Percentiles rank a stretch among this genome's conserved stretches.
phyloP scores from a whole-genome alignment of 2,888 invertebrate species.

The Meghimatium bilineatum region DNA sequence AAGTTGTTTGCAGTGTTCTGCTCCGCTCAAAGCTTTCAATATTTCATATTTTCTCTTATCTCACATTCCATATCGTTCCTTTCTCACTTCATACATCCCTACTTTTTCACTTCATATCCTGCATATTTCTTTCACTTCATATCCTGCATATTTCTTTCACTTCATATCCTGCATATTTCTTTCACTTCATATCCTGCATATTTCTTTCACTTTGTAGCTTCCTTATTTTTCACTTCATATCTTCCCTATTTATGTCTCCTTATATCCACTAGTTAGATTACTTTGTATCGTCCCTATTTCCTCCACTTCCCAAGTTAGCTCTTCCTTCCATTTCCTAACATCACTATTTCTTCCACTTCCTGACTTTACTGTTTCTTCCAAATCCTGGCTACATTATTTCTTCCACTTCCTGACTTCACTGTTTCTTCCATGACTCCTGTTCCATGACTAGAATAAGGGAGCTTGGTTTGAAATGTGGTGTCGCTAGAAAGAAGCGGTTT shows the following conservation, averaged over 20 bases:
- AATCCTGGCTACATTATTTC: no score
- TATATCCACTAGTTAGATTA: background rate
- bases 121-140: background rate
- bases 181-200: background rate
- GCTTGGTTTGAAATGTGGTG: no score
- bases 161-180: background rate
- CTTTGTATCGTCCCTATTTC: background rate
- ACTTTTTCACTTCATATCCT: background rate
- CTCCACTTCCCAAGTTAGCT: background rate
- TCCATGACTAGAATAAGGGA: no score
- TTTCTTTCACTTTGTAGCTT: background rate
- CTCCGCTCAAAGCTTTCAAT: no score
- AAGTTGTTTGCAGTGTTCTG: no score
- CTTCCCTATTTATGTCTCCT: background rate
- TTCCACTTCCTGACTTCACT: no score
- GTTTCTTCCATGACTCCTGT: no score
- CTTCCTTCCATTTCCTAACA: background rate
- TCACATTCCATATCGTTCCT: background rate
- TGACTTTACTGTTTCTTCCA: no score
- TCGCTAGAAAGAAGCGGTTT: no score
- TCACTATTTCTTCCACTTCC: no score
- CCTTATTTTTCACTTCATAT: background rate
- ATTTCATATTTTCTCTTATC: background rate
- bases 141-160: background rate
- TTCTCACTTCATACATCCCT: background rate